phyloP scores from a whole-genome alignment of 2,888 invertebrate species.

The Meta bourneti region DNA sequence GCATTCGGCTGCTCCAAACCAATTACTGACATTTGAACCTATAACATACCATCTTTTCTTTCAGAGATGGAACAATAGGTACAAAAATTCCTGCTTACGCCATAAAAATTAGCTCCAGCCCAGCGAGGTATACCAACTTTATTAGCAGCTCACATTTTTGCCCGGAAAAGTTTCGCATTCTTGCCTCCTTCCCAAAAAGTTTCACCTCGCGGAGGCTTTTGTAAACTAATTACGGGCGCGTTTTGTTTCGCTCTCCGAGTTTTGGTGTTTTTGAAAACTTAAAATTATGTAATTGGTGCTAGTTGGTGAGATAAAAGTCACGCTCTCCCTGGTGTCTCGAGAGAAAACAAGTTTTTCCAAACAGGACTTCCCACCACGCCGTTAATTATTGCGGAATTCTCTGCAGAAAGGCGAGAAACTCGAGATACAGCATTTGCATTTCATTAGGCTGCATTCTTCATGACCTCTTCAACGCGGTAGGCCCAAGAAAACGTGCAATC shows the following conservation, averaged over 20 bases:
- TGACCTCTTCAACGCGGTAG: slow-evolving; percentile 37
- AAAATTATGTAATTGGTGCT: slow-evolving; percentile 42
- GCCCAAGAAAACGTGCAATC: slow-evolving; percentile 49
- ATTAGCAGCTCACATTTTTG: slow-evolving; percentile 33
- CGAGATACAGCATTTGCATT: slow-evolving; percentile 65
- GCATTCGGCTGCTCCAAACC: too few species aligned
- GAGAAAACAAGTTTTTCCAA: slow-evolving; percentile 44
- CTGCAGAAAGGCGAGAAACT: slow-evolving; percentile 20
- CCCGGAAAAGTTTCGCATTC: slow-evolving; percentile 27
- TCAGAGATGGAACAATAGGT: background rate
- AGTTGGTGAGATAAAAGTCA: slow-evolving; percentile 53
- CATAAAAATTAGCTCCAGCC: background rate
- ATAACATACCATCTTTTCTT: too few species aligned
- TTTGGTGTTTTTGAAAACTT: slow-evolving; percentile 43
- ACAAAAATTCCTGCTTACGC: background rate
- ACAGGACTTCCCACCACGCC: slow-evolving; percentile 27
- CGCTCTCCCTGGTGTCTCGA: slow-evolving; percentile 10
- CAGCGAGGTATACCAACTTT: slow-evolving; percentile 8
- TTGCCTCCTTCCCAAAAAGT: slow-evolving; percentile 10
- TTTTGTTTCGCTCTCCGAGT: slow-evolving; percentile 27
- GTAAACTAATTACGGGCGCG: slow-evolving; percentile 50
- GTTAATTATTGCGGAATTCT: slow-evolving; percentile 70
- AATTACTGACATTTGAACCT: too few species aligned
- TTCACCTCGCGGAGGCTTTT: slow-evolving; percentile 20
- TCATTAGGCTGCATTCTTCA: slow-evolving; percentile 59